Evolutionary conservation across 2,888 invertebrate species (phyloP), one percentile per base, ranked within the genome.

Genomic region (Temnothorax rugatulus): DNA sequence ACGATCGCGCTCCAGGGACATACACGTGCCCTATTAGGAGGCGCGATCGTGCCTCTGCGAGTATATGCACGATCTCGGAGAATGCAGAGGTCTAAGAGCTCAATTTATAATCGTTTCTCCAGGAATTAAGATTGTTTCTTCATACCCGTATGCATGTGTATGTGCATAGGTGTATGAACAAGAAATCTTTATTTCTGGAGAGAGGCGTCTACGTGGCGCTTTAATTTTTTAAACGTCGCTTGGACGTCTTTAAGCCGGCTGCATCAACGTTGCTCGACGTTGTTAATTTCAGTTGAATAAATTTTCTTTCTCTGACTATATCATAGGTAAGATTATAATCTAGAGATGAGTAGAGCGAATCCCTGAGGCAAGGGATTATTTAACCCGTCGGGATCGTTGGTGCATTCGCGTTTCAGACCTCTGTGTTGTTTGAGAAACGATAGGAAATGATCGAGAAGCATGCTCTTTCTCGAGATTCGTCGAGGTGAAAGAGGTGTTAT

Each of bases 1-100:
- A 91, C 96, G 96, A 90, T 94, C 96, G 83, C 95, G 96, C 63
- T 96, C 96, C 11, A 96, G 96, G 86, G 96, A 96, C 84, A 96
- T 96, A 82, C 96, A 96, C 64, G 94, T 96, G 95, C 96, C 96
- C 92, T 96, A 96, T 95, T 96, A 96, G 96, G 63, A 34, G 25
- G 8, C 13, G 50, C 52, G 71, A 44, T 59, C 44, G 54, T n/a
- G 11, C n/a, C 54, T 79, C 63, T 57, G 83, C 21, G 64, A 54
- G 61, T 52, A 38, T 4, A 13, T 18, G 66, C 69, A 57, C 66
- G 4, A 50, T 21, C 50, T 25, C 57, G n/a, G 18, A 41, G 8
- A 59, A 81, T 25, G 11, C 59, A 47, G 21, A 79, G 52, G 50
- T 71, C 34, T 34, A 21, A 61, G 29, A 44, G 8, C 13, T 29